phyloP scores from a whole-genome alignment of 2,888 invertebrate genomes.

The Zygothrica quintamaculata region DNA sequence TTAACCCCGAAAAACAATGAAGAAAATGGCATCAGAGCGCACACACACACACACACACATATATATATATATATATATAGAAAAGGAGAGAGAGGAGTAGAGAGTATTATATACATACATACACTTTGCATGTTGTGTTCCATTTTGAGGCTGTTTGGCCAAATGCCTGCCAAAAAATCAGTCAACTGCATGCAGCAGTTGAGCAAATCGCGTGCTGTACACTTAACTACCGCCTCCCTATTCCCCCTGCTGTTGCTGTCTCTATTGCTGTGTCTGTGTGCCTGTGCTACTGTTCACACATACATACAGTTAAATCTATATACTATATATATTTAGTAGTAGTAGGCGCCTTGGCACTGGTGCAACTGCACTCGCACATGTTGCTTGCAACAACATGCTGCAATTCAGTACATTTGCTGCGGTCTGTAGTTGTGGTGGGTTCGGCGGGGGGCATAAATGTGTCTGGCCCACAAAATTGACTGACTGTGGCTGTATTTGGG shows the following conservation, averaged over 20 bases:
- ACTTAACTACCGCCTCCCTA: conserved; percentile 19
- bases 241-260: background rate
- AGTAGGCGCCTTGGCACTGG: conserved; percentile 39
- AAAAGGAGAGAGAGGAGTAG: background rate
- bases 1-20: conserved; percentile 78
- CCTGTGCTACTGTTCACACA: too few relatives aligned
- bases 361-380: conserved; percentile 63
- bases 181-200: conserved; percentile 64
- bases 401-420: too few relatives aligned
- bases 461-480: conserved; percentile 48
- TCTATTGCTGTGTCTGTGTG: too few relatives aligned
- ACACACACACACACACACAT: conserved; percentile 16
- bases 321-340: background rate
- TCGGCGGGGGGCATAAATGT: conserved; percentile 11
- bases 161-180: conserved; percentile 59
- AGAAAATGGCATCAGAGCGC: conserved; percentile 63
- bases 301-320: background rate
- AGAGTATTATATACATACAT: background rate
- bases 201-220: conserved; percentile 60
- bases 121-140: conserved; percentile 59
- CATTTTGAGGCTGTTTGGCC: conserved; percentile 60
- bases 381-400: too few relatives aligned
- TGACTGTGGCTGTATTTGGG: conserved; percentile 48
- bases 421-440: too few relatives aligned
- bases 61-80: background rate